A percentile compares a stretch with the other conserved stretches of the same genome.
Conservation (phyloP, 1,140 invertebrate genomes). For the Thaumetopoea pityocampa region DNA sequence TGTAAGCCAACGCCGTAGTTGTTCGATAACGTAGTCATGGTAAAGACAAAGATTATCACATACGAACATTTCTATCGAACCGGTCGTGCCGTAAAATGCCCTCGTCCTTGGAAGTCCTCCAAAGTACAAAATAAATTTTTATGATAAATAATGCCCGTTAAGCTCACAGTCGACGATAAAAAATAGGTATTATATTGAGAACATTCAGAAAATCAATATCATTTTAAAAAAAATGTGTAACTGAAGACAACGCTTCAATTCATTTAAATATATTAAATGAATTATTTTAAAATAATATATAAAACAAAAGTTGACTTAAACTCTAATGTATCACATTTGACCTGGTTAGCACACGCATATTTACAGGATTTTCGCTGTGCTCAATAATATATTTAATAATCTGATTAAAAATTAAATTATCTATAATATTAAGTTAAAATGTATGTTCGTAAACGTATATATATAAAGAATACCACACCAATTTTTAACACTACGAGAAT, state of each 20-base stretch:
- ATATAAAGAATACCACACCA: conserved; percentile 71
- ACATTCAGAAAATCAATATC: conserved; percentile 11
- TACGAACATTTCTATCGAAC: not conserved
- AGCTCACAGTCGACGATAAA: conserved; percentile 44
- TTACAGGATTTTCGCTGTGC: conserved; percentile 59
- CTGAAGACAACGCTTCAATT: conserved; percentile 24
- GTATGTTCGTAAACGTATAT: conserved; percentile 59
- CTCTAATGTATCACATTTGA: conserved; percentile 71
- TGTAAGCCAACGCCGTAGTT: too few relatives aligned
- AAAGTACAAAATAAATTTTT: conserved; percentile 28
- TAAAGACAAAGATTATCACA: conserved; percentile 1
- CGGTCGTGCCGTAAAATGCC: not conserved
- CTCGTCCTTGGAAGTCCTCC: conserved; percentile 20
- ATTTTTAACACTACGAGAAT: conserved; percentile 66
- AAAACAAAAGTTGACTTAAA: conserved; percentile 51
- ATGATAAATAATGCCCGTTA: conserved; percentile 59
- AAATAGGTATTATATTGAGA: conserved; percentile 19
- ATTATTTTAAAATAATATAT: conserved; percentile 24
- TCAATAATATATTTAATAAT: conserved; percentile 55
- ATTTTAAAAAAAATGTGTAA: too few relatives aligned
- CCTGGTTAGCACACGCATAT: conserved; percentile 60
- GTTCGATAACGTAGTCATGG: too few relatives aligned
- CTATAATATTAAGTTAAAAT: conserved; percentile 51
- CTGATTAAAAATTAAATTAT: conserved; percentile 51
- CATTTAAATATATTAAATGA: conserved; percentile 24